Evolutionary conservation across 2,113 vertebrate genomes (phyloP).

Genomic region (Cranoglanis bouderius): DNA sequence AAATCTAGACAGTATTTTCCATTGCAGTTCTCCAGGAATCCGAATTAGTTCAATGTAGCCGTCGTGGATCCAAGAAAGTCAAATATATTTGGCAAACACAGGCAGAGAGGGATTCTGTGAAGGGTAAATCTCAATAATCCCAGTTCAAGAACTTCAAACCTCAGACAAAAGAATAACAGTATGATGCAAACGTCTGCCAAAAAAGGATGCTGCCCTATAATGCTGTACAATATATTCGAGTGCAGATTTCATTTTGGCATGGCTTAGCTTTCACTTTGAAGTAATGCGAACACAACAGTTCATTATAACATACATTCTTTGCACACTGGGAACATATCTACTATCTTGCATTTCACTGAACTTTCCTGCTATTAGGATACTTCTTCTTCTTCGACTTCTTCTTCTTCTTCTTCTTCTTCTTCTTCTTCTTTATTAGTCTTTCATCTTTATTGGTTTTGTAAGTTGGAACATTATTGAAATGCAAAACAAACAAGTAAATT

Average conservation of each 20-base stretch:
- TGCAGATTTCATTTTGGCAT: slow-evolving; percentile 17
- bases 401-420: background rate
- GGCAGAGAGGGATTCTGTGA: slow-evolving; percentile 21
- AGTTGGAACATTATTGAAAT: background rate
- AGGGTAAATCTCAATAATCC: slow-evolving; percentile 23
- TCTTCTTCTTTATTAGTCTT: background rate
- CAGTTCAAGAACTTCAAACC: slow-evolving; percentile 17
- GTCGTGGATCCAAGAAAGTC: slow-evolving; percentile 33
- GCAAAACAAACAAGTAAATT: background rate
- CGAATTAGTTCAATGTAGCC: slow-evolving; percentile 30
- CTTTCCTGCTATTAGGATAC: background rate
- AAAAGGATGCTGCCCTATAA: background rate
- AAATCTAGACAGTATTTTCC: slow-evolving; percentile 40
- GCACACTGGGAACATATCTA: background rate
- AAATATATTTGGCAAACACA: slow-evolving; percentile 31
- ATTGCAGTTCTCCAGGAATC: slow-evolving; percentile 28
- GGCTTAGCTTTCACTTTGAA: background rate
- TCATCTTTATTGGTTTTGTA: background rate
- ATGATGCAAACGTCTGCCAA: background rate
- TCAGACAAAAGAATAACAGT: slow-evolving; percentile 43
- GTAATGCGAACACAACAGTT: background rate
- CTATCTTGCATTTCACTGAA: background rate
- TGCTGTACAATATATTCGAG: slow-evolving; percentile 48
- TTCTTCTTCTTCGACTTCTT: background rate
- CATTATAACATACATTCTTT: background rate